Evolutionary conservation across 2,113 vertebrate species (phyloP).

Genomic region (Columba livia): DNA sequence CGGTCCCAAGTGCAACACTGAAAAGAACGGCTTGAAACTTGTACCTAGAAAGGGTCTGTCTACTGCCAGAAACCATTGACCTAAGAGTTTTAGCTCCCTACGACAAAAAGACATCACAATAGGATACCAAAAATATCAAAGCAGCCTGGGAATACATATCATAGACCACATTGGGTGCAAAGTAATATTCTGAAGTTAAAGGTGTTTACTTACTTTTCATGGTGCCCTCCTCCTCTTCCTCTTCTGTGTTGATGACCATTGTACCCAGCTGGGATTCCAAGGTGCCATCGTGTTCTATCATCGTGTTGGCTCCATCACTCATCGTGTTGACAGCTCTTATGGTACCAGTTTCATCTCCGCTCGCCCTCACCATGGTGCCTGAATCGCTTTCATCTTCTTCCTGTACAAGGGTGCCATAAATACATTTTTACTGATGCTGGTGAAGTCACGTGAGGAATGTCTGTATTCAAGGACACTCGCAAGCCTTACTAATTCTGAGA

Average conservation of each 20-base stretch:
- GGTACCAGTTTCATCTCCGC: constrained; percentile 80
- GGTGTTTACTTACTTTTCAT: constrained; percentile 87
- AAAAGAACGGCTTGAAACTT: background rate
- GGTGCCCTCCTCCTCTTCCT: constrained; percentile 89
- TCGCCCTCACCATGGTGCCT: constrained; percentile 90
- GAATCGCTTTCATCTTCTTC: constrained; percentile 91
- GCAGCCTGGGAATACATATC: background rate
- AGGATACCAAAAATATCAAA: background rate
- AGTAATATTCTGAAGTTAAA: background rate
- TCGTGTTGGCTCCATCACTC: constrained; percentile 77
- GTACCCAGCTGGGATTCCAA: constrained; percentile 88
- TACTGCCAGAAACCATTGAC: background rate
- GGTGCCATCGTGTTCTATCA: constrained; percentile 85
- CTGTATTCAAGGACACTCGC: background rate
- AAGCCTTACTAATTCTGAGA: background rate
- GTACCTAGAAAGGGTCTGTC: background rate
- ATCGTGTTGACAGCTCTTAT: constrained; percentile 82
- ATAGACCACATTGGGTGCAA: background rate
- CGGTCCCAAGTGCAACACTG: background rate
- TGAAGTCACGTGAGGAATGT: background rate
- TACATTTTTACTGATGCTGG: background rate
- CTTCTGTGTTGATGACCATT: constrained; percentile 92
- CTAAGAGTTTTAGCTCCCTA: background rate
- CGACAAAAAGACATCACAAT: background rate
- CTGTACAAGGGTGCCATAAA: constrained; percentile 56